Evolutionary conservation across 2,888 invertebrate genomes (phyloP).

Genomic region (Agonopterix heracliana): DNA sequence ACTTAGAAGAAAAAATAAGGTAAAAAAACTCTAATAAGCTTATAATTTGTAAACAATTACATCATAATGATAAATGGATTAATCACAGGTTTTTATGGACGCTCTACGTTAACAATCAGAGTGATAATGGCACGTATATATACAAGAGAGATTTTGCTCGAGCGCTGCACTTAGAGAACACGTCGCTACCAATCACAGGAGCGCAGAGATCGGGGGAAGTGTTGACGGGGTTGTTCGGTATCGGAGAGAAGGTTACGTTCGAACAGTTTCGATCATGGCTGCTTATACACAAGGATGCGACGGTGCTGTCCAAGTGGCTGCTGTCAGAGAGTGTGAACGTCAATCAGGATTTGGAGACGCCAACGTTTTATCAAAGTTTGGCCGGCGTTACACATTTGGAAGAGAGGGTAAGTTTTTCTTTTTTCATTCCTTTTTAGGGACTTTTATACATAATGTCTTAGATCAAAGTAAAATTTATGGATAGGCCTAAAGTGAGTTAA

Average conservation of each 20-base stretch:
- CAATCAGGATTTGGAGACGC: constrained; percentile 89
- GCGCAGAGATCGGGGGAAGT: constrained; percentile 51
- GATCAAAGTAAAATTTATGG: too few species aligned
- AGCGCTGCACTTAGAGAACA: constrained; percentile 76
- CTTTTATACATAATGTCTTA: too few species aligned
- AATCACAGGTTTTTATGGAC: constrained; percentile 85
- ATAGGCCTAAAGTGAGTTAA: too few species aligned
- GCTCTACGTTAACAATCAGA: constrained; percentile 88
- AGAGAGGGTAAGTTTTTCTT: constrained; percentile 78
- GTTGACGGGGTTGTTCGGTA: constrained; percentile 55
- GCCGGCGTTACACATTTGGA: constrained; percentile 94
- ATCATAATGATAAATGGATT: constrained; percentile 14
- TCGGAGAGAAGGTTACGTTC: constrained; percentile 75
- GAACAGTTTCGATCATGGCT: constrained; percentile 90
- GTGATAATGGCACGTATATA: constrained; percentile 79
- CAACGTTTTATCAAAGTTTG: constrained; percentile 94
- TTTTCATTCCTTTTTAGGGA: too few species aligned
- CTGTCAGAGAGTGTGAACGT: constrained; percentile 84
- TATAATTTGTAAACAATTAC: constrained; percentile 29
- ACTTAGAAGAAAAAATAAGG: constrained; percentile 90
- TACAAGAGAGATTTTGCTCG: constrained; percentile 84
- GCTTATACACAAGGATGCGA: constrained; percentile 83
- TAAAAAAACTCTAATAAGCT: constrained; percentile 34
- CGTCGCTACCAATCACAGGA: constrained; percentile 50
- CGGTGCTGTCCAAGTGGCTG: constrained; percentile 89